Percentiles rank a stretch among this genome's conserved stretches.
phyloP scores from a whole-genome alignment of 2,888 invertebrate genomes.

The Eupeodes latifasciatus region DNA sequence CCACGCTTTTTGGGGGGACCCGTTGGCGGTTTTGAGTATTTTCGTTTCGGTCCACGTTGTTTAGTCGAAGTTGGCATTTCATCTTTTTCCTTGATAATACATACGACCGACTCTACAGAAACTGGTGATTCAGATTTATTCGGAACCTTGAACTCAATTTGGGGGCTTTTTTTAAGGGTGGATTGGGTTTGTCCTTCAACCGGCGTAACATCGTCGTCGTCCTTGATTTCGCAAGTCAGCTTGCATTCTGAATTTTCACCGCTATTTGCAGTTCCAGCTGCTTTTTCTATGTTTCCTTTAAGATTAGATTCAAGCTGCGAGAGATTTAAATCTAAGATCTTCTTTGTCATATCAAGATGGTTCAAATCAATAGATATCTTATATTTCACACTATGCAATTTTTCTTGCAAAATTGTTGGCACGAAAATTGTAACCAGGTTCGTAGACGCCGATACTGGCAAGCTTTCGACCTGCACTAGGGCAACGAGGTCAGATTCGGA shows the following conservation, averaged over 20 bases:
- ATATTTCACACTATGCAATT: constrained; percentile 62
- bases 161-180: neutral
- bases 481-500: constrained; percentile 38
- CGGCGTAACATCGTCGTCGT: neutral
- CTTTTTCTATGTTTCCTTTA: neutral
- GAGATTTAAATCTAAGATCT: constrained; percentile 56
- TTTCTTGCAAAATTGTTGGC: constrained; percentile 65
- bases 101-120: constrained; percentile 22
- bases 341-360: constrained; percentile 54
- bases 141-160: constrained; percentile 32
- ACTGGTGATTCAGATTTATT: neutral
- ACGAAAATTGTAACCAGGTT: constrained; percentile 65
- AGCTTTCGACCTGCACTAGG: constrained; percentile 61
- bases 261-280: neutral
- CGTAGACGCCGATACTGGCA: constrained; percentile 59
- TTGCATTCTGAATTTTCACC: constrained; percentile 10
- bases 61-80: neutral
- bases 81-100: constrained; percentile 1
- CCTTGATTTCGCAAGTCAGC: constrained; percentile 17
- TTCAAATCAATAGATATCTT: constrained; percentile 68
- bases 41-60: constrained; percentile 43
- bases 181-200: constrained; percentile 1
- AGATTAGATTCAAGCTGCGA: constrained; percentile 36
- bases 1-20: constrained; percentile 77
- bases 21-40: constrained; percentile 8